A percentile compares a stretch with the other conserved stretches of the same genome.
Conservation (phyloP, 2,797 vertebrate genomes). For the Salmo trutta region DNA sequence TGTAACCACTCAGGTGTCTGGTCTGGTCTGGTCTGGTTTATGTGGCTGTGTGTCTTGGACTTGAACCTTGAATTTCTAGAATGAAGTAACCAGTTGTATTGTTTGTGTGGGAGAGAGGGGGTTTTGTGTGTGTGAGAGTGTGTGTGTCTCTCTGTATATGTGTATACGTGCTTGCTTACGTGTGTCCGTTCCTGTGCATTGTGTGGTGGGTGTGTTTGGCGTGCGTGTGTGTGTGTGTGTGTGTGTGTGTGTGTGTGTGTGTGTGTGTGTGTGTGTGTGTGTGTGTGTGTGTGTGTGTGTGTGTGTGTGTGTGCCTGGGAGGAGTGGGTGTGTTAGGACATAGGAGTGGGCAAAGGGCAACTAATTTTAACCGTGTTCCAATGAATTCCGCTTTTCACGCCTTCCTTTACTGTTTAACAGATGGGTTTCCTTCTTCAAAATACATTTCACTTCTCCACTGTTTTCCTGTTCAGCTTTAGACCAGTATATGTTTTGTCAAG, state of each 20-base stretch:
- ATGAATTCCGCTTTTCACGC: slow-evolving; percentile 50
- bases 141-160: background rate
- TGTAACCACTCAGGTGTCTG: slow-evolving; percentile 29
- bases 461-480: background rate
- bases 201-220: background rate
- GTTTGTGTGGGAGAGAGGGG: background rate
- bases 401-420: slow-evolving; percentile 56
- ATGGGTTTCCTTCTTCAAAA: slow-evolving; percentile 63
- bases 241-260: too few relatives aligned
- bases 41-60: background rate
- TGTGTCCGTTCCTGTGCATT: slow-evolving; percentile 5
- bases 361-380: slow-evolving; percentile 51
- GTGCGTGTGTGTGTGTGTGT: background rate
- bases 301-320: slow-evolving; percentile 23
- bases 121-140: background rate
- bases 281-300: background rate
- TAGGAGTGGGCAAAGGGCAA: slow-evolving; percentile 10
- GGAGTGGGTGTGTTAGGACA: slow-evolving; percentile 15
- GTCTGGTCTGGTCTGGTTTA: background rate
- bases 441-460: slow-evolving; percentile 44
- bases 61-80: background rate
- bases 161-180: background rate
- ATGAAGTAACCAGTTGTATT: background rate
- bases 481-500: background rate
- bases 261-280: too few relatives aligned